Evolutionary conservation across 1,140 invertebrate species (phyloP).

Genomic region (Latrodectus geometricus): DNA sequence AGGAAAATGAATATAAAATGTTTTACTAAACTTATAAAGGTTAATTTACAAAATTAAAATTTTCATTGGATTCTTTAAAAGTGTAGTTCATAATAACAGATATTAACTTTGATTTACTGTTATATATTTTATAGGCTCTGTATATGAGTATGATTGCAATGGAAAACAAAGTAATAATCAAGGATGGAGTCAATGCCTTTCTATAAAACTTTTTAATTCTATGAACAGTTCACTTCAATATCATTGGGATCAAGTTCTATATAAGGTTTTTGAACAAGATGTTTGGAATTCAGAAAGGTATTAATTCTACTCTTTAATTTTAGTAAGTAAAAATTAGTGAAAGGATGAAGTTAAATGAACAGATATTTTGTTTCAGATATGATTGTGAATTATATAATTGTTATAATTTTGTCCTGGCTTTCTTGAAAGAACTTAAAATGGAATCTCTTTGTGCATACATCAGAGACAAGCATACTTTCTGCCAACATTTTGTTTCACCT

Average conservation of each 20-base stretch:
- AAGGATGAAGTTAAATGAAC: neutral
- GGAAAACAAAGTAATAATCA: slow-evolving; percentile 73
- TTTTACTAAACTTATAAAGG: neutral
- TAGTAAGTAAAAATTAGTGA: no score
- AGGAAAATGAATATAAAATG: no score
- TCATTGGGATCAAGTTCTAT: slow-evolving; percentile 80
- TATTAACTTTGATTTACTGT: no score
- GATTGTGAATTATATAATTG: slow-evolving; percentile 81
- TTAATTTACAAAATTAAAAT: neutral
- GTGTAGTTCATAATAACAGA: no score
- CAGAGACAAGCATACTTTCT: slow-evolving; percentile 76
- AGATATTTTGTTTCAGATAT: slow-evolving; percentile 71
- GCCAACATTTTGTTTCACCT: slow-evolving; percentile 81
- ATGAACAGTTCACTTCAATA: slow-evolving; percentile 75
- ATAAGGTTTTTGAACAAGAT: slow-evolving; percentile 75
- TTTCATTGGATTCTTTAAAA: no score
- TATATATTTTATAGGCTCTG: slow-evolving; percentile 69
- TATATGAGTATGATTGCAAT: slow-evolving; percentile 82
- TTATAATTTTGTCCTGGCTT: slow-evolving; percentile 82
- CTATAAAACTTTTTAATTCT: slow-evolving; percentile 75
- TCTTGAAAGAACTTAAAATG: slow-evolving; percentile 70
- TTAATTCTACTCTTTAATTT: no score
- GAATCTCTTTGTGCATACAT: slow-evolving; percentile 53
- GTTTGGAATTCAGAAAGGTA: slow-evolving; percentile 76
- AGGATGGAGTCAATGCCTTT: slow-evolving; percentile 79